A percentile compares a stretch with the other conserved stretches of the same genome.
Conservation (phyloP, 2,113 vertebrate species). For the Parotia lawesii region DNA sequence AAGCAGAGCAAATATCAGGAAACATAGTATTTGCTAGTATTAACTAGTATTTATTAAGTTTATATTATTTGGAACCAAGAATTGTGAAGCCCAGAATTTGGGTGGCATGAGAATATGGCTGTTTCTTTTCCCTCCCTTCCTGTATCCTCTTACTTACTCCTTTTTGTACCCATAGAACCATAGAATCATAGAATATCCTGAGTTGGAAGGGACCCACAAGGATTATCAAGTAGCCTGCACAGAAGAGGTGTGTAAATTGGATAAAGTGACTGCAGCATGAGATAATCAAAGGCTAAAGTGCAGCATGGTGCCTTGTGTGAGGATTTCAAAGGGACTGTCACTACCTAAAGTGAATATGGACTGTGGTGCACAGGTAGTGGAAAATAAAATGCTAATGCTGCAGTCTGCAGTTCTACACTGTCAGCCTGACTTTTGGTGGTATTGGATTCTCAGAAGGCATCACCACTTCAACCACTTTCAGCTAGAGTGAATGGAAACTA, state of each 20-base stretch:
- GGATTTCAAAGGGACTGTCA: background rate
- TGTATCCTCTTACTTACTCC: background rate
- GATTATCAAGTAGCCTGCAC: background rate
- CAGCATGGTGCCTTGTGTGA: background rate
- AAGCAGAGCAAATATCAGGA: background rate
- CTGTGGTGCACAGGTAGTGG: background rate
- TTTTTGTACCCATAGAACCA: background rate
- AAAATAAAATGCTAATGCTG: background rate
- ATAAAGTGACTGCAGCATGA: background rate
- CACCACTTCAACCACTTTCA: background rate
- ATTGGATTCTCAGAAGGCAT: background rate
- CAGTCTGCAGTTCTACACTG: background rate
- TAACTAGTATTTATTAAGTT: background rate
- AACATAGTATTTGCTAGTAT: rapidly evolving
- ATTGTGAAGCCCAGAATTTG: background rate
- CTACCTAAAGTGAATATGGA: background rate
- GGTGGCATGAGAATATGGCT: background rate
- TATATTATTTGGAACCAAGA: background rate
- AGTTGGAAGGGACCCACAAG: background rate
- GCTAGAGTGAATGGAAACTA: background rate
- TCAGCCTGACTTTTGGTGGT: background rate
- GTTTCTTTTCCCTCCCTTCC: background rate
- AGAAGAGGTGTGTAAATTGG: background rate
- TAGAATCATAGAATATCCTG: background rate
- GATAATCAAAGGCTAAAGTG: background rate